Evolutionary conservation across 2,113 vertebrate species (phyloP).

Genomic region (Salvelinus namaycush): DNA sequence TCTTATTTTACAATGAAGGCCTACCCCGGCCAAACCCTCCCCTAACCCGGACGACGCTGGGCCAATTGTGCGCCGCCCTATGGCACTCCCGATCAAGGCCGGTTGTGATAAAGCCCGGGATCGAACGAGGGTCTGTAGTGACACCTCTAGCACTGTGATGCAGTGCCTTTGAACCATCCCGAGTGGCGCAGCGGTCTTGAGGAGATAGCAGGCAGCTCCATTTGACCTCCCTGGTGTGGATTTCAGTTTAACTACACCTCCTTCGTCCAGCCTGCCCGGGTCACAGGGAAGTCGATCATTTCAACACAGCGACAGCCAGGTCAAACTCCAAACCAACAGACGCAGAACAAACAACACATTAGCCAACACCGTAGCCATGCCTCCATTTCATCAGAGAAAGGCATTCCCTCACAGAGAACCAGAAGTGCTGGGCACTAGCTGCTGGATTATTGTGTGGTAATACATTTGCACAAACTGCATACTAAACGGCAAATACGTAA

Average conservation of each 20-base stretch:
- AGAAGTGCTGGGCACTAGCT: not conserved
- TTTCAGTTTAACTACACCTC: conserved; percentile 26
- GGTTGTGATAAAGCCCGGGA: no score
- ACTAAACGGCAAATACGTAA: no score
- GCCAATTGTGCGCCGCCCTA: no score
- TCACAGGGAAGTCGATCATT: conserved; percentile 21
- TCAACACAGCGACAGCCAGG: conserved; percentile 49
- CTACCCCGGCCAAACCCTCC: no score
- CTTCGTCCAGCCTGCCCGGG: conserved; percentile 23
- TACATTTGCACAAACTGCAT: not conserved
- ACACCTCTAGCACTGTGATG: no score
- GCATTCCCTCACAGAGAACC: conserved; percentile 39
- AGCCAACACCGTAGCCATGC: conserved; percentile 34
- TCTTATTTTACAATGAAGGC: no score
- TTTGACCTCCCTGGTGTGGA: not conserved
- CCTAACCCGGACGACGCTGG: no score
- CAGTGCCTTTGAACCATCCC: no score
- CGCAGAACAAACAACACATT: conserved; percentile 59
- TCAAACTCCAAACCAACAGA: conserved; percentile 66
- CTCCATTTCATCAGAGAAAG: conserved; percentile 35
- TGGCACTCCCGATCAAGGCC: no score
- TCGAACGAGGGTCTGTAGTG: no score
- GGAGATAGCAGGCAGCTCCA: conserved; percentile 12
- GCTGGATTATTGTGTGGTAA: no score
- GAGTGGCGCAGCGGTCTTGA: no score